Evolutionary conservation across 2,797 vertebrate species (phyloP).

Genomic region (Ctenochaetus hawaiiensis): DNA sequence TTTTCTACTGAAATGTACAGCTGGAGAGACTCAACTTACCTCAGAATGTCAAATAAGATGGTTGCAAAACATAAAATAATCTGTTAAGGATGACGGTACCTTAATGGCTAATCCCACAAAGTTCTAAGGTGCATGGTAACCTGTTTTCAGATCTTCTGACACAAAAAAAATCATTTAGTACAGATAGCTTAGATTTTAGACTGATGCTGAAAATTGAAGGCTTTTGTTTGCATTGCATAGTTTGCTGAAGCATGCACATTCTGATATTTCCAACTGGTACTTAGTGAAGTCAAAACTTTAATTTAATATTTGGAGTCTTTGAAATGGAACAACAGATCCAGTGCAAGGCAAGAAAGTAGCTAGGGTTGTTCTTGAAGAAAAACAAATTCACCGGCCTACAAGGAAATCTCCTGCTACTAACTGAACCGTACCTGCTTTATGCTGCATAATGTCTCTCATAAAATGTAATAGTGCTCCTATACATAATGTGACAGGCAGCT

Average conservation of each 20-base stretch:
- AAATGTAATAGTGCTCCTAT: slow-evolving; percentile 31
- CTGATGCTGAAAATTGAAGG: neutral
- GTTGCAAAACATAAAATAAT: neutral
- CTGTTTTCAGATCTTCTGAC: neutral
- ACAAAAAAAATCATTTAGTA: neutral
- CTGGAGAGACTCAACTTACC: no score
- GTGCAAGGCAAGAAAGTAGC: slow-evolving; percentile 19
- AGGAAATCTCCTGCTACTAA: slow-evolving; percentile 15
- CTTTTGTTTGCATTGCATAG: neutral
- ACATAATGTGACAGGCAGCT: slow-evolving; percentile 41
- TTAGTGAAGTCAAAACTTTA: neutral
- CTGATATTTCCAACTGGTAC: neutral
- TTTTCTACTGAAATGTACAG: neutral
- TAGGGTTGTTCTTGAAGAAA: neutral
- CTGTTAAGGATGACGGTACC: no score
- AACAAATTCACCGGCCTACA: neutral
- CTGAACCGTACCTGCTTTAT: slow-evolving; percentile 17
- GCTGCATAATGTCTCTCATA: slow-evolving; percentile 43
- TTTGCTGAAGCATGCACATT: neutral
- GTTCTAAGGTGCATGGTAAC: neutral
- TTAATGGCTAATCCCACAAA: no score
- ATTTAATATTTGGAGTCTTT: neutral
- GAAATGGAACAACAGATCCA: neutral
- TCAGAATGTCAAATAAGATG: no score
- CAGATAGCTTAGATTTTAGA: neutral